Evolutionary conservation across 2,797 vertebrate species (phyloP).

Genomic region (Fistularia commersonii): DNA sequence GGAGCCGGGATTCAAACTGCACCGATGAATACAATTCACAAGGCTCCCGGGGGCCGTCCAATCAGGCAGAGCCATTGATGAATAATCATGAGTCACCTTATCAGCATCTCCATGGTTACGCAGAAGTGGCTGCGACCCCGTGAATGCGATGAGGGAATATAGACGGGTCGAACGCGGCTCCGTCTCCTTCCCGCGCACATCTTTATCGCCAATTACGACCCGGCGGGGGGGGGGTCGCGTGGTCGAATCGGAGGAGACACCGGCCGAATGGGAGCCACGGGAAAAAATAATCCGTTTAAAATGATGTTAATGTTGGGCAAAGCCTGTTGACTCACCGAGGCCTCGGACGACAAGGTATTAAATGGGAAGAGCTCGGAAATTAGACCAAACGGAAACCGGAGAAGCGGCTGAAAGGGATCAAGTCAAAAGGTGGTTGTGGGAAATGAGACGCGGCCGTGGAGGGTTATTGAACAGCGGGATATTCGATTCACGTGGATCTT

Average conservation of each 20-base stretch:
- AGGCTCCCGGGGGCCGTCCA: slow-evolving; percentile 61
- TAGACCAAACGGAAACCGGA: slow-evolving; percentile 39
- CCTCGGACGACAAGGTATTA: slow-evolving; percentile 40
- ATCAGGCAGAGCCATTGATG: slow-evolving; percentile 65
- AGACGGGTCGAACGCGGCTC: slow-evolving; percentile 55
- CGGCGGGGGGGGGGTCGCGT: slow-evolving; percentile 25
- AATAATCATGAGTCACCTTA: slow-evolving; percentile 77
- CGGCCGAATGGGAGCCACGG: neutral
- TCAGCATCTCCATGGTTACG: slow-evolving; percentile 70
- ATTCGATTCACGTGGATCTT: neutral
- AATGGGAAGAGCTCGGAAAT: slow-evolving; percentile 43
- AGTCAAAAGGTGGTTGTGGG: slow-evolving; percentile 33
- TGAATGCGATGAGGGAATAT: slow-evolving; percentile 65
- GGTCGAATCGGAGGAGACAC: no score
- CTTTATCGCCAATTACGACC: slow-evolving; percentile 64
- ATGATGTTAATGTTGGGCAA: slow-evolving; percentile 18
- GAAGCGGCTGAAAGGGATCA: slow-evolving; percentile 20
- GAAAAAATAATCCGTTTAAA: slow-evolving; percentile 6
- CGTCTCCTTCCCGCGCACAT: slow-evolving; percentile 57
- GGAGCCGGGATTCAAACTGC: slow-evolving; percentile 46
- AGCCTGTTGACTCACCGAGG: slow-evolving; percentile 2
- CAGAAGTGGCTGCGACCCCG: slow-evolving; percentile 63
- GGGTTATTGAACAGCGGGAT: slow-evolving; percentile 26
- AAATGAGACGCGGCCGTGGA: slow-evolving; percentile 22
- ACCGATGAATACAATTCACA: slow-evolving; percentile 57